Percentiles rank a stretch among this genome's conserved stretches.
Evolutionary conservation across 2,797 vertebrate species (phyloP).

Genomic region (Oreonectes daqikongensis): DNA sequence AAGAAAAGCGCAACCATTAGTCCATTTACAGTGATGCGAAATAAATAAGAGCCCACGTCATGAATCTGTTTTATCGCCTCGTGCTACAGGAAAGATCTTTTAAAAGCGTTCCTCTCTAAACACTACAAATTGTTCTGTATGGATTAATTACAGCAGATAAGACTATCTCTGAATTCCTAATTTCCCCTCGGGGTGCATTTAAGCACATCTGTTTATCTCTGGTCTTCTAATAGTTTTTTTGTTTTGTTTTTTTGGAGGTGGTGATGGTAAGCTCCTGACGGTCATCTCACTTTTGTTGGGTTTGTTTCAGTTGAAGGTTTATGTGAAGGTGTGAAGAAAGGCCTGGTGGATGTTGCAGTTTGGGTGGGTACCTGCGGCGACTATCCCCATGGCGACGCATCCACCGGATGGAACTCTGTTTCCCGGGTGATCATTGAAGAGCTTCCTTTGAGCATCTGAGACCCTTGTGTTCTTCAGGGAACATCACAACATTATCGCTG

Average conservation of each 20-base stretch:
- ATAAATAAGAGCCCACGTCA: background rate
- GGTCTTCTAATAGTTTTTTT: constrained; percentile 18
- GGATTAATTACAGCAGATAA: constrained; percentile 21
- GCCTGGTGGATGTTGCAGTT: constrained; percentile 83
- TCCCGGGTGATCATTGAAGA: constrained; percentile 88
- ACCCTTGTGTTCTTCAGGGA: constrained; percentile 67
- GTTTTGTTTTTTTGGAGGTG: too few species aligned
- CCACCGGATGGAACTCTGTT: constrained; percentile 89
- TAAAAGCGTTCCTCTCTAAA: constrained; percentile 8
- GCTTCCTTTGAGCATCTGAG: constrained; percentile 65
- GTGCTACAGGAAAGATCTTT: constrained; percentile 13
- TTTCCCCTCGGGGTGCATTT: constrained; percentile 11
- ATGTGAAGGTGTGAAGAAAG: constrained; percentile 82
- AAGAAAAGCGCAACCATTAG: background rate
- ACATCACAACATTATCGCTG: constrained; percentile 8
- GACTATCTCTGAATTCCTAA: background rate
- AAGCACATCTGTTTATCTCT: constrained; percentile 11
- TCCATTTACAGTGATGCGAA: background rate
- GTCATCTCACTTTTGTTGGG: too few species aligned
- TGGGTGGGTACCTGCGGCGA: constrained; percentile 86
- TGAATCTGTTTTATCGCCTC: background rate
- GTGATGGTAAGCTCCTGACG: too few species aligned
- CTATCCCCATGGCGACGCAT: constrained; percentile 85
- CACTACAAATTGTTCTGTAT: constrained; percentile 2
- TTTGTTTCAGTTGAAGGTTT: constrained; percentile 82